phyloP scores from a whole-genome alignment of 2,113 vertebrate genomes.

The Theristicus caerulescens region DNA sequence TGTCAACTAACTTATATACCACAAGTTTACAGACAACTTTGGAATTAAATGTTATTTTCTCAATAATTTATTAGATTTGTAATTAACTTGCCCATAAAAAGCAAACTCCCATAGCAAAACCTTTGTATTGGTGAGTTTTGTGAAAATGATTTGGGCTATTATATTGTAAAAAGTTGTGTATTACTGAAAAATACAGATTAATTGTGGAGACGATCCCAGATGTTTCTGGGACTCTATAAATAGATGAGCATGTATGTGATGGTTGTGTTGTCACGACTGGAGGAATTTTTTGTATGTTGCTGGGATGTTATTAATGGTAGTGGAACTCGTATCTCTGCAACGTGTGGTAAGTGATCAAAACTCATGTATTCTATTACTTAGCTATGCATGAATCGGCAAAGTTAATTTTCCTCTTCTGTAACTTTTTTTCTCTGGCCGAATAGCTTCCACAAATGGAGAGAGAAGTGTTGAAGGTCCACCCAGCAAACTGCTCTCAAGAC shows the following conservation, averaged over 20 bases:
- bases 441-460: background rate
- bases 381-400: background rate
- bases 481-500: background rate
- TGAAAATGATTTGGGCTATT: background rate
- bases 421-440: background rate
- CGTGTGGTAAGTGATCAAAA: background rate
- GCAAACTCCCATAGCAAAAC: background rate
- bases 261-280: background rate
- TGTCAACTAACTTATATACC: background rate
- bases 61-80: background rate
- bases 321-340: background rate
- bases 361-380: background rate
- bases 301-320: background rate
- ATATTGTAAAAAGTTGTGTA: background rate
- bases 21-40: background rate
- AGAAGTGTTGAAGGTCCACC: background rate
- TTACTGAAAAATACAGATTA: background rate
- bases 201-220: background rate
- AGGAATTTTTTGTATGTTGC: background rate
- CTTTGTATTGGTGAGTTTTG: background rate
- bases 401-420: background rate
- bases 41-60: background rate
- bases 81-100: background rate
- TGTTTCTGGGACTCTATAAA: background rate
- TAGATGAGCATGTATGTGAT: background rate